Base-by-base conservation (phyloP, 2,113 vertebrate species). In the Notarius lentiginosus region DNA sequence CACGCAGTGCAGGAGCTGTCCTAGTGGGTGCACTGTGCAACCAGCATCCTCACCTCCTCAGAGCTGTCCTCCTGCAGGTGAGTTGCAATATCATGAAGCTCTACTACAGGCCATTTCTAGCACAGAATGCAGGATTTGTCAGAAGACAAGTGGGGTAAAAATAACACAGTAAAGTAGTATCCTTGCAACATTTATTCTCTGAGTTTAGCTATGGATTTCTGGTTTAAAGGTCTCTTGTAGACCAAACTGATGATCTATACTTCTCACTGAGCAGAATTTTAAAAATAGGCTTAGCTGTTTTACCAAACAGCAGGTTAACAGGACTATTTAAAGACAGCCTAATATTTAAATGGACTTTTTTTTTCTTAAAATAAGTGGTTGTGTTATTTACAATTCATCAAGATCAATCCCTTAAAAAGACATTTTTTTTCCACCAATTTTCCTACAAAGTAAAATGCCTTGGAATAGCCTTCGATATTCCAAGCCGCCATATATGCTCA, bases 21-120 rank as follows among this genome's bases (percentile, higher is more conserved):
- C 95, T 98, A 73, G 98, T 94, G 41, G 98, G 97, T 89, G 97
- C 96, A 3, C 91, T 99, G 89, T 98, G 96, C 91, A 99, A 99
- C 91, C 89, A 91, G 53, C 90, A 93, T 27, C 97, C 98, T 58
- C 92, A 95, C 68, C 93, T 97, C 75, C 90, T 97, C 87, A 92
- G 90, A 91, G 97, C 97, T 0, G 10, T 98, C 87, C 93, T 95
- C 30, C 91, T 99, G 90, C 96, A 96, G 96, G 98, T 99, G 84
- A 94, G 92, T 83, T 5, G 17, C 20, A 27, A 51, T 30, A 34
- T 61, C 49, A 5, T 55, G 75, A 2, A n/a, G 75, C 49, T 51
- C 41, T 51, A 5, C 20, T 24, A 49, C 9, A 75, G 20, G 72
- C 47, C 8, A 11, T 51, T 49, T 51, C 20, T 75, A 75, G 20